Percentiles rank a stretch among this genome's conserved stretches.
Conservation (phyloP, 1,140 invertebrate species). For the Drosophila jambulina region DNA sequence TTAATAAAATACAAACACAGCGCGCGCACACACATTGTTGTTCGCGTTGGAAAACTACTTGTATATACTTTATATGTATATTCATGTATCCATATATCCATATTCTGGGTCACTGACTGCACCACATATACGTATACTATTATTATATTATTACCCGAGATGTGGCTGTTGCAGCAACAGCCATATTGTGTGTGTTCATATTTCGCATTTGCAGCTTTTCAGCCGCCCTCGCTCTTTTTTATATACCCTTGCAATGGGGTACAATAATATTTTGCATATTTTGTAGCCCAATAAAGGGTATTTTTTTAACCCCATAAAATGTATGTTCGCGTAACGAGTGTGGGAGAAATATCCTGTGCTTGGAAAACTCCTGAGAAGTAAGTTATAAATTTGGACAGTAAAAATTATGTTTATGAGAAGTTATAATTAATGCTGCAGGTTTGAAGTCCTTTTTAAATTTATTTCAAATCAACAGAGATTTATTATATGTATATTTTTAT, state of each 20-base stretch:
- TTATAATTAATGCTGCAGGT: neutral
- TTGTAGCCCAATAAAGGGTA: neutral
- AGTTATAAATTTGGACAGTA: neutral
- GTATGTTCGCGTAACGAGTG: neutral
- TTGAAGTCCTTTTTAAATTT: neutral
- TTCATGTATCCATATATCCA: constrained; percentile 4
- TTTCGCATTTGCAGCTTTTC: constrained; percentile 17
- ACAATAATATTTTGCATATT: neutral
- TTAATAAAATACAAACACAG: constrained; percentile 47
- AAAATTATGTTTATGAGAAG: neutral
- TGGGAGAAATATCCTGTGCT: neutral
- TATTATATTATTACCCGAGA: constrained; percentile 49
- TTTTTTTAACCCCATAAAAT: neutral
- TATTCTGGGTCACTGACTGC: constrained; percentile 79
- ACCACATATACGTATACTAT: constrained; percentile 33
- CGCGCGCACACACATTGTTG: constrained; percentile 2
- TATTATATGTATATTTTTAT: neutral
- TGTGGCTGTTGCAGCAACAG: constrained; percentile 32
- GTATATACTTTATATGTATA: neutral
- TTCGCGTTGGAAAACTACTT: constrained; percentile 64
- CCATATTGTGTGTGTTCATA: constrained; percentile 54
- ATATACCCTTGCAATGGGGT: neutral
- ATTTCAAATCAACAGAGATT: neutral
- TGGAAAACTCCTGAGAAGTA: neutral
- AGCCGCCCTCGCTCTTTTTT: constrained; percentile 32